Evolutionary conservation across 2,888 invertebrate species (phyloP), one percentile per base, ranked within the genome.

Genomic region (Thymelicus lineola): DNA sequence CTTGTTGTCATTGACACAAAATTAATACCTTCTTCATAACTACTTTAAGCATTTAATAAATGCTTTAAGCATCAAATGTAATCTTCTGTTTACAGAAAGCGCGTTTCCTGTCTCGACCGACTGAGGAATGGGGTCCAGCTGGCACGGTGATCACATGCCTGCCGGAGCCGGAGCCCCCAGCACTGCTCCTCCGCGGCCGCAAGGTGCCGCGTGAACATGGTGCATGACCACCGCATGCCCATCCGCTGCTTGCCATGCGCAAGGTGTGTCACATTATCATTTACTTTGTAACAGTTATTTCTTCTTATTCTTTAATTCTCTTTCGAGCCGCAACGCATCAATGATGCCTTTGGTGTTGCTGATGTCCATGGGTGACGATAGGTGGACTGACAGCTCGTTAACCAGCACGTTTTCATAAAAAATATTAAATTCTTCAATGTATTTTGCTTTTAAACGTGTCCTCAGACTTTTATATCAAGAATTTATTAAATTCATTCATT

Each of bases 121-220:
- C 96, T 0, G 94, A 95, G 2, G 96, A 96, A 75, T 97, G 97
- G 97, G 96, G 96, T 50, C 95, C 95, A 0, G 94, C 95, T 0
- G 90, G 70, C 78, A 73, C 75, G 7, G 67, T 85, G 94, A 95
- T 95, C 17, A 65, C 93, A 5, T 67, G 67, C 15, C 6, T 61
- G 53, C 87, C 94, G 1, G 94, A 89, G 83, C 79, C 91, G 77
- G 89, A 93, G 28, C 93, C 94, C 48, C 94, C 94, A 5, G 93
- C 94, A 79, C 84, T 94, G 78, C 79, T 94, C 74, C 87, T 94
- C 75, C 93, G 93, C 87, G 94, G 94, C 82, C 89, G 93, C 17
- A 92, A 91, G 9, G 93, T 92, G 79, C 82, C 95, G 82, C 94
- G 95, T 82, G 95, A 95, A 85, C 94, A 94, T 72, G 94, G 94